Conservation (phyloP, 2,113 vertebrate genomes). For the Sitta europaea region DNA sequence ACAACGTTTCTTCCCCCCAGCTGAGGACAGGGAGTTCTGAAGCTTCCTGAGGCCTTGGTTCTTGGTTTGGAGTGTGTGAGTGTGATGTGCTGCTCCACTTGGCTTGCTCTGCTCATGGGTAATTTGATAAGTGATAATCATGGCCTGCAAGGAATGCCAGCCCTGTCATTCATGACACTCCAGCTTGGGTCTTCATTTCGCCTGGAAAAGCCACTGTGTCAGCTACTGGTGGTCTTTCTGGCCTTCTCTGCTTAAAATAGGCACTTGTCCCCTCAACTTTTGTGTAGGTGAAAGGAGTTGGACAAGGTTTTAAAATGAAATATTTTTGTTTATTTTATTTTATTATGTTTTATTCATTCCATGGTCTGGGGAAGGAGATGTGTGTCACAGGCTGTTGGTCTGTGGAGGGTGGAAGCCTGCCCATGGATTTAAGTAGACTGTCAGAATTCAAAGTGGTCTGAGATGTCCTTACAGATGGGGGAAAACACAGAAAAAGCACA, state of each 20-base stretch:
- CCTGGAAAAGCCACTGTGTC: constrained; percentile 25
- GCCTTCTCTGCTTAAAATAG: not conserved
- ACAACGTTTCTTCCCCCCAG: not conserved
- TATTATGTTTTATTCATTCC: not conserved
- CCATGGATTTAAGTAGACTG: not conserved
- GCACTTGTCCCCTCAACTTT: not conserved
- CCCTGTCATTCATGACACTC: not conserved
- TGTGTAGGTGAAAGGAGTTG: not conserved
- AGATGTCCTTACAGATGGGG: not conserved
- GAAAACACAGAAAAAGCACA: not conserved
- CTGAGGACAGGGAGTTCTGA: not conserved
- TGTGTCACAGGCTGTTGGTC: not conserved
- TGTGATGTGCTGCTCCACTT: constrained; percentile 28
- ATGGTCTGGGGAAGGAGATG: not conserved
- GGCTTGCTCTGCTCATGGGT: not conserved
- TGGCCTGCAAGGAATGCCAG: constrained; percentile 28
- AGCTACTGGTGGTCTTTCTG: not conserved
- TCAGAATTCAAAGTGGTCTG: not conserved
- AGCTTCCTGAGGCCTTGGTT: not conserved
- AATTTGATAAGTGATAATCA: constrained; percentile 35
- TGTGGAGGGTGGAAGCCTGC: not conserved
- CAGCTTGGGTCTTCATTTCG: not conserved
- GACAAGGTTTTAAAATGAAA: not conserved
- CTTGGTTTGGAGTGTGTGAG: not conserved
- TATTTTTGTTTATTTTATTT: not conserved